Evolutionary conservation across 2,797 vertebrate species (phyloP), one percentile per base, ranked within the genome.

Genomic region (Nannoperca obscura): DNA sequence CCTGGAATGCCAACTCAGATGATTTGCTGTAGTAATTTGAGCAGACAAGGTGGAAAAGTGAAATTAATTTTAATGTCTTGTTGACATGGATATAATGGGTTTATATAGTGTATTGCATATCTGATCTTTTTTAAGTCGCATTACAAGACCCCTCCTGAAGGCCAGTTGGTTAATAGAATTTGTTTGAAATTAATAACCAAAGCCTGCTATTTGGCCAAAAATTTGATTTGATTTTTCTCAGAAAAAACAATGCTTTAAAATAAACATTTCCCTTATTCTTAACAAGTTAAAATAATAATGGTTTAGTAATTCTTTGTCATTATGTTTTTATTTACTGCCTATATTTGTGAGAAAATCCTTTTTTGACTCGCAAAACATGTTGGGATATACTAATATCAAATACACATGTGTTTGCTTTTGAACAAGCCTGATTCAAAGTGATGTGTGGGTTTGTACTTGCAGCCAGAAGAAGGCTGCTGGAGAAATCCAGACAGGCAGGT

Each of bases 381-480:
- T 30, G 11, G 1, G 7, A 24, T 36, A 34, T 42, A 20, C 15
- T 59, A 49, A 19, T n/a, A 38, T 57, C 19, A 2, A 0, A 40
- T 38, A 68, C 63, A 54, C 8, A 2, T 66, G 27, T 67, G 10
- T 80, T 84, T 82, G 53, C 50, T 59, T 47, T 58, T 46, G 52
- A 69, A 47, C 32, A 32, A 38, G 47, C 6, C 63, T 76, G 32
- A 62, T 68, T 52, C 14, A 70, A 78, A 74, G 32, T 68, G 12
- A 36, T 87, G 58, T 62, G 19, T 83, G 27, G 78, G 22, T 89
- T 82, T 91, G 36, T 81, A 59, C 64, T 74, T 87, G 40, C 84
- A 95, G 94, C 90, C 75, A 93, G 88, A 85, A 94, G 86, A 81
- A 95, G 94, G 90, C 88, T 94, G 54, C 85, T 91, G 82, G 94